Percentiles rank a stretch among this genome's conserved stretches.
These are phyloP conservation scores for Odontophorus gujanensis DNA, from an alignment of 2,113 vertebrate species.

Conservation along the genomic window DNA sequence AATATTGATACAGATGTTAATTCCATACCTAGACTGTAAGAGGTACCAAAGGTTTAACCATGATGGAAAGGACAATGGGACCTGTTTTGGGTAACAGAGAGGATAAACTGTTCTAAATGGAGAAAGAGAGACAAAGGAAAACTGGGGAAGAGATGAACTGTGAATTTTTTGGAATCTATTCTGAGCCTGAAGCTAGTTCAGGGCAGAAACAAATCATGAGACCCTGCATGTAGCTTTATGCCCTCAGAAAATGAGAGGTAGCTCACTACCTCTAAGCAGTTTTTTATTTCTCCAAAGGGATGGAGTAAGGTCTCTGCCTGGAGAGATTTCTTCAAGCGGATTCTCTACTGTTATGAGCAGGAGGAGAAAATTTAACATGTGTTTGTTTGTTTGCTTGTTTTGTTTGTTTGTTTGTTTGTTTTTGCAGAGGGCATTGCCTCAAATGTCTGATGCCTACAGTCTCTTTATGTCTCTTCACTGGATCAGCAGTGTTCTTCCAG, in stretches of 20 bases:
- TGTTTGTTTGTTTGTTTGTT: not conserved
- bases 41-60: not conserved
- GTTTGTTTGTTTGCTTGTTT: not conserved
- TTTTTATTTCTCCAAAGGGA: not conserved
- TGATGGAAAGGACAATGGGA: not conserved
- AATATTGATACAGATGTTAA: not conserved
- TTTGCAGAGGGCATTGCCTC: not conserved
- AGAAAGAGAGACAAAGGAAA: not conserved
- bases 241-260: not conserved
- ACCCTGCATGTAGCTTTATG: not conserved
- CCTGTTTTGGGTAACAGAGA: not conserved
- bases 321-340: not conserved
- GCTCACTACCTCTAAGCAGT: rapidly evolving
- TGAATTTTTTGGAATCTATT: not conserved
- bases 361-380: not conserved
- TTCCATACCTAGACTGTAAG: not conserved
- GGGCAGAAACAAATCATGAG: not conserved
- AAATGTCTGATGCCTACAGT: not conserved
- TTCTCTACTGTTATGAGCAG: not conserved
- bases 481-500: not conserved
- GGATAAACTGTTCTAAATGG: not conserved
- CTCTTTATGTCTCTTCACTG: not conserved
- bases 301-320: not conserved
- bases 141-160: not conserved
- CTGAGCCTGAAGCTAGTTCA: not conserved